Evolutionary conservation across 2,113 vertebrate genomes (phyloP).

Genomic region (Ciconia boyciana): DNA sequence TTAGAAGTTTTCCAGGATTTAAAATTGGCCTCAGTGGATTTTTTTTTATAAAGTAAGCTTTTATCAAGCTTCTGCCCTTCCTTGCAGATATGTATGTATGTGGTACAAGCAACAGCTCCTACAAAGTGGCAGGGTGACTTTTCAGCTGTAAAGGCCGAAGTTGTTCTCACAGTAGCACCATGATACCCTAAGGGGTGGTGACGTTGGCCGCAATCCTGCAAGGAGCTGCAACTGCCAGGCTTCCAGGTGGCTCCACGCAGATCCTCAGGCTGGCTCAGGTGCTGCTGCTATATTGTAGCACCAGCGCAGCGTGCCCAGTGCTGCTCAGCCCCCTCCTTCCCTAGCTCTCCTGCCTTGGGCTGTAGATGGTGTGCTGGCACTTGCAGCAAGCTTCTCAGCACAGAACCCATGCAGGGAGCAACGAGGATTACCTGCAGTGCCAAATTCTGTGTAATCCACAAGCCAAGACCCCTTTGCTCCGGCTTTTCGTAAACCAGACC

Average conservation of each 20-base stretch:
- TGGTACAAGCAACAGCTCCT: not conserved
- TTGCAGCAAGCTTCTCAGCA: not conserved
- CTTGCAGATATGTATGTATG: fast-evolving
- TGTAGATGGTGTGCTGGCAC: not conserved
- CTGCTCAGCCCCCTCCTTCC: not conserved
- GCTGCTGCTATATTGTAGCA: not conserved
- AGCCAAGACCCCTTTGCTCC: not conserved
- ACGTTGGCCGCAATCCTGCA: fast-evolving
- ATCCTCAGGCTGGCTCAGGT: not conserved
- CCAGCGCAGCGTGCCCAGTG: fast-evolving
- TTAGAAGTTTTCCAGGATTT: not conserved
- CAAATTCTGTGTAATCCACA: not conserved
- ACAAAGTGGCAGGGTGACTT: not conserved
- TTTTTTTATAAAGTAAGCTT: not conserved
- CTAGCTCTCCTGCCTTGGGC: fast-evolving
- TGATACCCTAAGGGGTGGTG: not conserved
- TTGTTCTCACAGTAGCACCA: not conserved
- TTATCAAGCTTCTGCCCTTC: not conserved
- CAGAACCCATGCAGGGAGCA: fast-evolving
- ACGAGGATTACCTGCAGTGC: not conserved
- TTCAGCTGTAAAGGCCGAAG: not conserved
- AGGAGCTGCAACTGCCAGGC: not conserved
- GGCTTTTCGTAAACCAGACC: not conserved
- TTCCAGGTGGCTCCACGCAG: not conserved
- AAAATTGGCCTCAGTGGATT: not conserved